phyloP scores from a whole-genome alignment of 2,888 invertebrate genomes.

The Philereme vetulata region DNA sequence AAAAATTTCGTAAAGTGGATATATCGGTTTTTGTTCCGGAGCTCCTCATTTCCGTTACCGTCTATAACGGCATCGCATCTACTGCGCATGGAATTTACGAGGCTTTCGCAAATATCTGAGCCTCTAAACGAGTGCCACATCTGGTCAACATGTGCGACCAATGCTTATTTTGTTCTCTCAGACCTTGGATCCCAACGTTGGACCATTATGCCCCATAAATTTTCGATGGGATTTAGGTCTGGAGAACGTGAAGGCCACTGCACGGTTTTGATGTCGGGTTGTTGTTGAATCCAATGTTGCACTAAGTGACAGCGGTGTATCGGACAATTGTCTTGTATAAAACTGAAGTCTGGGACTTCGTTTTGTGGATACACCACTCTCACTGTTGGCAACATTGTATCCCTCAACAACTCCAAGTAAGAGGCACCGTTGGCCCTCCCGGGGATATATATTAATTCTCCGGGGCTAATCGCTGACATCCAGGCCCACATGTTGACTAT shows the following conservation, averaged over 20 bases:
- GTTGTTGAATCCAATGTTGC: background rate
- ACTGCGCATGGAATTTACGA: constrained; percentile 24
- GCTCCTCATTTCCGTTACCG: background rate
- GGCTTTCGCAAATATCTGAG: constrained; percentile 18
- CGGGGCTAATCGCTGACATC: background rate
- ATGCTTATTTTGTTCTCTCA: constrained; percentile 1
- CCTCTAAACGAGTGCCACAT: constrained; percentile 22
- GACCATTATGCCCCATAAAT: constrained; percentile 8
- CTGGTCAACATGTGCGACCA: constrained; percentile 7
- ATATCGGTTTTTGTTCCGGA: too few species aligned
- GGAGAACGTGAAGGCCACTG: constrained; percentile 1
- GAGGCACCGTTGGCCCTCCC: too few species aligned
- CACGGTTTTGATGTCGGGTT: background rate
- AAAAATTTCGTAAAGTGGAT: too few species aligned
- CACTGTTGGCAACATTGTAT: background rate
- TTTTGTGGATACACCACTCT: background rate
- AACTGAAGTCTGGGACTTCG: background rate
- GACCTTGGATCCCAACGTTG: constrained; percentile 3
- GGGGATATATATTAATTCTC: background rate
- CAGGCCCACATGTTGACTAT: constrained; percentile 3
- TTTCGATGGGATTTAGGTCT: constrained; percentile 6
- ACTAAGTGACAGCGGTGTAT: background rate
- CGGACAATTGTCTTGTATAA: background rate
- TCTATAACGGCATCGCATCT: constrained; percentile 19
- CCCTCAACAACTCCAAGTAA: too few species aligned